Conservation (phyloP, 2,888 invertebrate genomes). For the Bombylius major region DNA sequence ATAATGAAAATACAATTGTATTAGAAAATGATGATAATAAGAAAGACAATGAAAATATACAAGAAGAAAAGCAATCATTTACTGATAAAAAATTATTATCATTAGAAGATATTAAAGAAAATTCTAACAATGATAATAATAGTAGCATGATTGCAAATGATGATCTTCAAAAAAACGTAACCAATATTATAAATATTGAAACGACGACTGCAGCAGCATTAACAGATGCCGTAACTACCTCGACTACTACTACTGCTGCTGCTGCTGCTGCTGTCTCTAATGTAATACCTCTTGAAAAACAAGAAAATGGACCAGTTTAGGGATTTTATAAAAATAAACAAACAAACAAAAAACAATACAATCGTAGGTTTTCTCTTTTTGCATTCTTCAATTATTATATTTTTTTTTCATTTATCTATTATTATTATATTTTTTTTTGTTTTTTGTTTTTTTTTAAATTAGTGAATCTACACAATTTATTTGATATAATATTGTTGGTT, state of each 20-base stretch:
- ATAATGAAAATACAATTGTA: neutral
- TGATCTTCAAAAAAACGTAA: neutral
- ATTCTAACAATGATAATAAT: neutral
- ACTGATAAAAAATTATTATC: too few relatives aligned
- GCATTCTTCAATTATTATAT: too few relatives aligned
- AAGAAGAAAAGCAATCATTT: neutral
- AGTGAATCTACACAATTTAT: too few relatives aligned
- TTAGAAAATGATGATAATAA: neutral
- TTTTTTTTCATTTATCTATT: too few relatives aligned
- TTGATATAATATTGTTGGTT: too few relatives aligned
- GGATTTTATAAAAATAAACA: neutral
- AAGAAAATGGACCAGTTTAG: conserved; percentile 1
- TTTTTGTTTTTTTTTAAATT: too few relatives aligned
- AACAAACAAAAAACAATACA: too few relatives aligned
- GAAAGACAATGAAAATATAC: too few relatives aligned
- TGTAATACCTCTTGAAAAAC: neutral
- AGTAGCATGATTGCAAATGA: neutral
- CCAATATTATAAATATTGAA: neutral
- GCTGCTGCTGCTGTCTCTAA: neutral
- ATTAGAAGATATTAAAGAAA: neutral
- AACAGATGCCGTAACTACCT: neutral
- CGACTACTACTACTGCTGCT: neutral
- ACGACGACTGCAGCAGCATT: neutral
- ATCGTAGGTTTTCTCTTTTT: too few relatives aligned
- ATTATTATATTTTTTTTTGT: too few relatives aligned